Base-by-base conservation (phyloP, 2,888 invertebrate genomes). In the Ormyrus thymus region DNA sequence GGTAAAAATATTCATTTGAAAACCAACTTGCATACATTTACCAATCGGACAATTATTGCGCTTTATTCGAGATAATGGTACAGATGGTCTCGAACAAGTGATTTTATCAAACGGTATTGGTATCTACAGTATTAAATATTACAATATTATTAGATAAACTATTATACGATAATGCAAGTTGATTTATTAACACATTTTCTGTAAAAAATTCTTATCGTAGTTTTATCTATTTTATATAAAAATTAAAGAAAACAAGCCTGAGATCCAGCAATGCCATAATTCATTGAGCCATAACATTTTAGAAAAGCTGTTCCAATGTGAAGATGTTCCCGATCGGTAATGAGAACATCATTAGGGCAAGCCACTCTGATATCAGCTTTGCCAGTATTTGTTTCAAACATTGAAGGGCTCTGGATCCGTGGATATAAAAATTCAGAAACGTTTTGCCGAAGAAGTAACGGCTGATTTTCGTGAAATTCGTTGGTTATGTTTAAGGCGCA, bases 21-120 rank as follows among this genome's bases (percentile, higher is more conserved):
- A 73, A 13, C 72, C 72, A 15, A 64, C 10, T 45, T 73, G 72
- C 46, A 73, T 46, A 46, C 72, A 73, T n/a, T 29, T 73, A 15
- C 62, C 62, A 13, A 48, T 10, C 1, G 72, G 72, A 45, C 72
- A 73, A 55, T 73, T 72, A 15, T 46, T 55, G 3, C 64, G 61
- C 15, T 55, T 53, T 8, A 64, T 9, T 15, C 72, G 53, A 7
- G 62, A 46, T 8, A 11, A 9, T 13, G 62, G n/a, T 11, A 46
- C 55, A 10, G 46, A 10, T 0, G 53, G 2, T 6, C 11, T 73
- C 1, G 72, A 7, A 43, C 72, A 73, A 46, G 62, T 15, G 46
- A 73, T 64, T 48, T 45, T 13, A 13, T 64, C 45, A 45, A 73
- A 73, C 11, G 15, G 45, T 13, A 46, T 64, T 9, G 55, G 13